Evolutionary conservation across 2,888 invertebrate genomes (phyloP).

Genomic region (Sesia bembeciformis): DNA sequence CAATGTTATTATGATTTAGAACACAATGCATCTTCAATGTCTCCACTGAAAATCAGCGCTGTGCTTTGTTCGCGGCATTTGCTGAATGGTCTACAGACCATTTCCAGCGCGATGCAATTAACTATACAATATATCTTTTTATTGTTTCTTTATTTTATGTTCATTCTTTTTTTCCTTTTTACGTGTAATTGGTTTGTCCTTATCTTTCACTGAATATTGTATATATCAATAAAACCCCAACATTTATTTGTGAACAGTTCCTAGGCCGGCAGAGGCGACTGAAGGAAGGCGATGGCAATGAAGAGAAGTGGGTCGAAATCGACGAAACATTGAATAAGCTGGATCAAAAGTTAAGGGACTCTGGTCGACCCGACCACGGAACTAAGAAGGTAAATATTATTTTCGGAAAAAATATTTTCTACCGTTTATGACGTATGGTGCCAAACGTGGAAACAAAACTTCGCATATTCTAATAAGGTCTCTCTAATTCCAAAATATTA

Average conservation of each 20-base stretch:
- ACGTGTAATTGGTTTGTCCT: neutral
- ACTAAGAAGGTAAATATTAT: conserved; percentile 75
- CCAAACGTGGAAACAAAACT: neutral
- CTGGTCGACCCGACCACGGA: conserved; percentile 56
- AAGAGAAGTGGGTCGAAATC: conserved; percentile 59
- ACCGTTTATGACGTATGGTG: neutral
- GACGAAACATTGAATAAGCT: conserved; percentile 54
- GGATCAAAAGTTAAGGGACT: conserved; percentile 52
- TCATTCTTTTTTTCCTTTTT: neutral
- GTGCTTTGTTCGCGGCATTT: too few species aligned
- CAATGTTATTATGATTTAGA: too few species aligned
- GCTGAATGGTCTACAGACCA: neutral
- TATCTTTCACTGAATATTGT: neutral
- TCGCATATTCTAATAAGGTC: too few species aligned
- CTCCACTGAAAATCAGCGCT: too few species aligned
- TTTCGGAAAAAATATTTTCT: too few species aligned
- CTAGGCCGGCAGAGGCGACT: conserved; percentile 50
- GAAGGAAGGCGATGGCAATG: conserved; percentile 47
- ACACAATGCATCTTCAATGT: too few species aligned
- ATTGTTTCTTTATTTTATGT: neutral
- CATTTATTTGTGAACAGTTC: conserved; percentile 26
- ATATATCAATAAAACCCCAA: too few species aligned
- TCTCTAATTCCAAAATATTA: too few species aligned
- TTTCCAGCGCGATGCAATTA: too few species aligned
- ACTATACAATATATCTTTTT: neutral